phyloP scores from a whole-genome alignment of 2,888 invertebrate genomes.

The Pammene aurita region DNA sequence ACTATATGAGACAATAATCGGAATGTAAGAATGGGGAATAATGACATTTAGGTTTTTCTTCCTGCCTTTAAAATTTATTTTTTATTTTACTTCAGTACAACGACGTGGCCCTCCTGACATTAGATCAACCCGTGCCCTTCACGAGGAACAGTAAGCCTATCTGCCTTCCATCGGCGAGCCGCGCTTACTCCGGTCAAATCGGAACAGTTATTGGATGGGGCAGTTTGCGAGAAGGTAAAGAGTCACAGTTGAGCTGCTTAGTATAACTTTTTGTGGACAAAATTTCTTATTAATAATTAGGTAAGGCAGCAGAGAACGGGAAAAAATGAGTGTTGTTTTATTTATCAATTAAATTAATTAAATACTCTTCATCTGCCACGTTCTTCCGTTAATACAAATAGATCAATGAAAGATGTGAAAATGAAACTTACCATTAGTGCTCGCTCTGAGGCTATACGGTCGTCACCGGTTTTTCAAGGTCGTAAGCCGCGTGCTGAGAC shows the following conservation, averaged over 20 bases:
- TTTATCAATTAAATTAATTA: too few relatives aligned
- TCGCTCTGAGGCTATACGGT: too few relatives aligned
- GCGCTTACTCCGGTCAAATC: conserved; percentile 86
- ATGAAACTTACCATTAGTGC: too few relatives aligned
- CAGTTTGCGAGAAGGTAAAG: conserved; percentile 89
- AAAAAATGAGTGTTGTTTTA: too few relatives aligned
- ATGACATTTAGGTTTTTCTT: neutral
- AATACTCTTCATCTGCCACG: too few relatives aligned
- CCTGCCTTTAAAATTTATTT: neutral
- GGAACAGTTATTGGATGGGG: conserved; percentile 96
- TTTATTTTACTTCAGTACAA: conserved; percentile 85
- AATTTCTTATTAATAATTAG: conserved; percentile 62
- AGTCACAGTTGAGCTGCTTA: conserved; percentile 63
- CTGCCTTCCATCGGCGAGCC: conserved; percentile 86
- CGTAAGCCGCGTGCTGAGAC: too few relatives aligned
- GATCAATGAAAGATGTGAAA: too few relatives aligned
- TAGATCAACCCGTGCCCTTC: conserved; percentile 90
- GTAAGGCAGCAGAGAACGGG: too few relatives aligned
- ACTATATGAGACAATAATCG: neutral
- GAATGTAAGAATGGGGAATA: too few relatives aligned
- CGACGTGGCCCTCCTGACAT: conserved; percentile 91
- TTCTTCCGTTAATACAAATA: too few relatives aligned
- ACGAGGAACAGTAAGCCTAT: conserved; percentile 89
- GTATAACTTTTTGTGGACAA: too few relatives aligned
- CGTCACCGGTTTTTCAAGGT: too few relatives aligned